These are phyloP conservation scores for Agriopis leucophaearia DNA, from an alignment of 2,888 invertebrate genomes.

Conservation along the genomic window DNA sequence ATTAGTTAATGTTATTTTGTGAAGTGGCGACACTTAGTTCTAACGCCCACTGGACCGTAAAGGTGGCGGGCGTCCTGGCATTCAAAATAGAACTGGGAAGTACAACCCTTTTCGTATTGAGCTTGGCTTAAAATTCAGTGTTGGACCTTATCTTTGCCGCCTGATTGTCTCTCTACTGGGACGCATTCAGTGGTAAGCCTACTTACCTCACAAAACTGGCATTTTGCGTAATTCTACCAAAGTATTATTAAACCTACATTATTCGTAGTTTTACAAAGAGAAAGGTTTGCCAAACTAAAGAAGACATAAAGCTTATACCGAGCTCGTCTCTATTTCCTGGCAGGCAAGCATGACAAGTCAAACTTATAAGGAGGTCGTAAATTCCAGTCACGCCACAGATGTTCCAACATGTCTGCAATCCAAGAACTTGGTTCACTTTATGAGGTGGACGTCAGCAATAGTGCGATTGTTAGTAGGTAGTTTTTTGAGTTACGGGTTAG, in stretches of 20 bases:
- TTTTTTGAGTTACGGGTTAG: neutral
- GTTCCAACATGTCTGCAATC: conserved; percentile 30
- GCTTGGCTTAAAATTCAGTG: no score
- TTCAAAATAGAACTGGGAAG: no score
- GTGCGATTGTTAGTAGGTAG: neutral
- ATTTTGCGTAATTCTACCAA: no score
- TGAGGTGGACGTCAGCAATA: conserved; percentile 8
- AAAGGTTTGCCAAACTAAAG: conserved; percentile 5
- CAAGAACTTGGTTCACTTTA: conserved; percentile 12
- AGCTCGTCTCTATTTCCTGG: neutral
- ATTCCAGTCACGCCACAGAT: conserved; percentile 34
- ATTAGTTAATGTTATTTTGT: no score
- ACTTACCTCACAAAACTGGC: no score
- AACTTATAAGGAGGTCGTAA: conserved; percentile 34
- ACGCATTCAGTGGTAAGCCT: no score
- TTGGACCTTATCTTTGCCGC: no score
- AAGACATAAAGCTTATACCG: neutral
- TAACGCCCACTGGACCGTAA: no score
- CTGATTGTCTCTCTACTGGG: no score
- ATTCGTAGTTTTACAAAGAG: neutral
- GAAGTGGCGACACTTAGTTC: no score
- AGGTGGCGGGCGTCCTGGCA: no score
- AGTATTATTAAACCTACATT: neutral
- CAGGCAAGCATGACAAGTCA: conserved; percentile 14
- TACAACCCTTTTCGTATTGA: no score